phyloP scores from a whole-genome alignment of 2,113 vertebrate species.

The Oryctolagus cuniculus region DNA sequence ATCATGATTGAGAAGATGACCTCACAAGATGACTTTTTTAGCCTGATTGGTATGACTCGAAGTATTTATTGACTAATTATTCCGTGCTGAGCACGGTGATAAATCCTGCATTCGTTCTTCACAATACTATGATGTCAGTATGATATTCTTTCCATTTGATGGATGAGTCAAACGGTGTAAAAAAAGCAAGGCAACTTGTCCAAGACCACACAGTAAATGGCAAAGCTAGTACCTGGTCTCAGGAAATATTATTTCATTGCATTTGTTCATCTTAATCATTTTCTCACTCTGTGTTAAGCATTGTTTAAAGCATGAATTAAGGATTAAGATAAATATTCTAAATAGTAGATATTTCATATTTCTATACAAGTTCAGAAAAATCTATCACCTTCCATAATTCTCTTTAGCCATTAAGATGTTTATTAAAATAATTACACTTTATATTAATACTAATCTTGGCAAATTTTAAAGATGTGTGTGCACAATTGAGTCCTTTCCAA shows the following conservation, averaged over 20 bases:
- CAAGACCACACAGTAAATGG: background rate
- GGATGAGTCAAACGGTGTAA: background rate
- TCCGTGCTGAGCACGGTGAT: background rate
- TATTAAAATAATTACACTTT: background rate
- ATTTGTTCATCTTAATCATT: background rate
- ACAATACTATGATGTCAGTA: background rate
- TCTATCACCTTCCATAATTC: background rate
- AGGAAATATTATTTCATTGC: background rate
- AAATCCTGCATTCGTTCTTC: background rate
- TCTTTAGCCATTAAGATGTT: conserved; percentile 21
- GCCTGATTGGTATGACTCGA: background rate
- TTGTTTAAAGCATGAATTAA: background rate
- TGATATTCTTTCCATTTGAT: conserved; percentile 5
- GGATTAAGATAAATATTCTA: background rate
- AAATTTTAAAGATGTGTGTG: conserved; percentile 55
- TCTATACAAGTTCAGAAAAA: conserved; percentile 26
- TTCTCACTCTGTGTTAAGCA: background rate
- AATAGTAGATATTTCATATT: background rate
- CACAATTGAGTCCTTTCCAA: background rate
- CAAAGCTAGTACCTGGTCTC: background rate
- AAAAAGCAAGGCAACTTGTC: background rate
- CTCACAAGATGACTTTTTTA: background rate
- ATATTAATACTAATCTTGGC: background rate
- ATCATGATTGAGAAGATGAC: background rate
- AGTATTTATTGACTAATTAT: background rate